Evolutionary conservation across 2,888 invertebrate species (phyloP).

Genomic region (Rotaria magnacalcarata): DNA sequence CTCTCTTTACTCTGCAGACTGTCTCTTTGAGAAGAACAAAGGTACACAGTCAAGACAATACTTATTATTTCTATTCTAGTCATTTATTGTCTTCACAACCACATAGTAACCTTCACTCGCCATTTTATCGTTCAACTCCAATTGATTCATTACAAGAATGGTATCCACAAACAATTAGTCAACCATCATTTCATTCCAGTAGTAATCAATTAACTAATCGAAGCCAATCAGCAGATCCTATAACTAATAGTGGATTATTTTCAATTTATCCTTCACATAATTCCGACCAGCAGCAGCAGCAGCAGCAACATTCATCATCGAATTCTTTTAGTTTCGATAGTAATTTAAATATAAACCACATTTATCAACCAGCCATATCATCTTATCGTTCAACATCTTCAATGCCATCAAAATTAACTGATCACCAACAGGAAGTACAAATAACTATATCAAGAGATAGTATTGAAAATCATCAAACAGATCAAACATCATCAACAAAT

Average conservation of each 20-base stretch:
- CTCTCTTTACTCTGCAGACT: too few species aligned
- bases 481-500: slow-evolving; percentile 25
- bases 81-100: not conserved
- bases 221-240: not conserved
- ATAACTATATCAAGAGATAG: not conserved
- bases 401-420: not conserved
- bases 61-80: not conserved
- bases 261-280: not conserved
- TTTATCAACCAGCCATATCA: not conserved
- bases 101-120: not conserved
- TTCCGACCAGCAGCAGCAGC: not conserved
- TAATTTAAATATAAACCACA: not conserved
- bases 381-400: not conserved
- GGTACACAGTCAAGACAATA: too few species aligned
- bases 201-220: not conserved
- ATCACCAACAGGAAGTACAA: not conserved
- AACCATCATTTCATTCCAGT: not conserved
- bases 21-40: too few species aligned
- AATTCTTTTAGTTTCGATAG: not conserved
- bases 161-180: not conserved
- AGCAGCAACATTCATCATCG: not conserved
- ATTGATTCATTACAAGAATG: not conserved
- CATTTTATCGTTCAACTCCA: slow-evolving; percentile 20
- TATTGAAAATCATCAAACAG: not conserved
- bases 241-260: not conserved